Evolutionary conservation across 1,140 invertebrate species (phyloP), one percentile per base, ranked within the genome.

Genomic region (Aphidius gifuensis): DNA sequence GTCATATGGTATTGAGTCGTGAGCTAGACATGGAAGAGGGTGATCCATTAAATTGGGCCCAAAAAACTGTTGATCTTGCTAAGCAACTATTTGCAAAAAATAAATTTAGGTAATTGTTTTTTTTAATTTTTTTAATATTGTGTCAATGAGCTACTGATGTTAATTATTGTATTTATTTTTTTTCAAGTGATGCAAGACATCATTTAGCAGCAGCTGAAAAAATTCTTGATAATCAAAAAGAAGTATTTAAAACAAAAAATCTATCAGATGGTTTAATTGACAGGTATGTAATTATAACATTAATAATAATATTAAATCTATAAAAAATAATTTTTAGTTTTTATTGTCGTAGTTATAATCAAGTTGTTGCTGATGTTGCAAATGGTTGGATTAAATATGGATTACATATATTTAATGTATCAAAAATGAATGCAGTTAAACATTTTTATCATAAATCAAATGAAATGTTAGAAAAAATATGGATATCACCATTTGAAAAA

Each of bases 371-470:
- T 21, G 86, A 88, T 71, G 72, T 89, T 9, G 82, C 83, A 23
- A 81, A 85, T 59, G 85, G 85, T 68, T 88, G 86, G 85, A 82
- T 84, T 2, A 88, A 88, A 70, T 89, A 87, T 73, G 83, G 84
- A 9, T 70, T 88, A 9, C 78, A 79, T 16, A 68, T 88, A 16
- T 80, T 88, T 61, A 85, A 85, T 66, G 58, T 78, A 45, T 88
- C 86, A 0, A 83, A 80, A 61, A 77, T 78, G 56, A 79, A 78
- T 55, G 73, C 79, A 60, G 69, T 82, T 11, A 73, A 69, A 38
- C 67, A 71, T 42, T 80, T 77, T 60, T 81, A 78, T 62, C 66
- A 71, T 5, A 69, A 77, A 54, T 59, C 73, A n/a, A 62, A 48
- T 62, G 60, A 64, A 49, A 45, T 57, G 59, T 54, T 64, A 6